Evolutionary conservation across 2,888 invertebrate genomes (phyloP).

Genomic region (Spisula subtruncata): DNA sequence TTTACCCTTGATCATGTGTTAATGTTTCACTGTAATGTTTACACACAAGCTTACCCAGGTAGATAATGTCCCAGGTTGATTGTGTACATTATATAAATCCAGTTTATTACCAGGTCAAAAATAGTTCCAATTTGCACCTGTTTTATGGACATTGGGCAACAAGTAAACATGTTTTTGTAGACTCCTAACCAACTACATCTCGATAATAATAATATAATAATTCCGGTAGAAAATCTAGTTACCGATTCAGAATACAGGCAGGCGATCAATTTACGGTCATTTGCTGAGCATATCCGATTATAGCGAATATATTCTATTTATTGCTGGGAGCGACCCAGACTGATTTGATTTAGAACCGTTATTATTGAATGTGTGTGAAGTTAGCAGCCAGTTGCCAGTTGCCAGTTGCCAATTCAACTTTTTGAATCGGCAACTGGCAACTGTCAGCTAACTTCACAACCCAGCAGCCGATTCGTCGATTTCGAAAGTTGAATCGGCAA

Average conservation of each 20-base stretch:
- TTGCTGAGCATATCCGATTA: neutral
- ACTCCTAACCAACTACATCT: neutral
- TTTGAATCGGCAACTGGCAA: no score
- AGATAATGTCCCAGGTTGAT: neutral
- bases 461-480: no score
- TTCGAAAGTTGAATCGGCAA: no score
- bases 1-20: no score
- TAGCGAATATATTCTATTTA: neutral
- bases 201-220: no score
- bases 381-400: no score
- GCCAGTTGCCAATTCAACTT: no score
- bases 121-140: neutral
- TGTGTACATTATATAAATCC: neutral
- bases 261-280: constrained; percentile 17
- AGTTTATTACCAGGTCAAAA: neutral
- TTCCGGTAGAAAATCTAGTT: neutral
- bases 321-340: neutral
- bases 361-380: neutral
- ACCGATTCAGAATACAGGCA: neutral
- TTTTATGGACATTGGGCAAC: neutral
- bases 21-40: no score
- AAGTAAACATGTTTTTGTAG: neutral
- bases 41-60: no score
- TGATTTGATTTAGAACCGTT: neutral
- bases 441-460: no score